Percentiles rank a stretch among this genome's conserved stretches.
phyloP scores from a whole-genome alignment of 1,140 invertebrate species.

The Drosophila pseudoananassae region DNA sequence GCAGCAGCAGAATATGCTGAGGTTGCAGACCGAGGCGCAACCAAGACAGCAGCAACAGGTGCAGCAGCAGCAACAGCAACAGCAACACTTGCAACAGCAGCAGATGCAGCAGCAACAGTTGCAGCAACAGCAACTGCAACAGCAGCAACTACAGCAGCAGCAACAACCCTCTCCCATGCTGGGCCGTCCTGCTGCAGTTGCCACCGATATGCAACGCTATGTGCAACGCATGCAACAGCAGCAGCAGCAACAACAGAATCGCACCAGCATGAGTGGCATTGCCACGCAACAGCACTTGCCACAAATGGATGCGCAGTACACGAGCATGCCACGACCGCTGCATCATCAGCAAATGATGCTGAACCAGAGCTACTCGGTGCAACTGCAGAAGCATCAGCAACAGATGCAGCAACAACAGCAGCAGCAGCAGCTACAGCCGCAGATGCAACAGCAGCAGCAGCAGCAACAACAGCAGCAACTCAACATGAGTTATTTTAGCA shows the following conservation, averaged over 20 bases:
- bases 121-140: conserved; percentile 6
- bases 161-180: conserved; percentile 60
- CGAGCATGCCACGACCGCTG: conserved; percentile 60
- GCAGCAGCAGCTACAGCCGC: conserved; percentile 66
- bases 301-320: conserved; percentile 61
- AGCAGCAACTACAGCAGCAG: conserved; percentile 19
- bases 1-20: conserved; percentile 86
- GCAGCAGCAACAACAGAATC: conserved; percentile 44
- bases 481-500: conserved; percentile 76
- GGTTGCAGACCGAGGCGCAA: conserved; percentile 84
- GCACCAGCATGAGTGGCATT: conserved; percentile 75
- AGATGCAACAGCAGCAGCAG: conserved; percentile 69
- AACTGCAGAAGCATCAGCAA: conserved; percentile 66
- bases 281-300: conserved; percentile 57
- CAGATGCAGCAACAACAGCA: conserved; percentile 76
- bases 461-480: conserved; percentile 83
- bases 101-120: conserved; percentile 15
- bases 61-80: conserved; percentile 33
- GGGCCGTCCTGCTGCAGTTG: conserved; percentile 36
- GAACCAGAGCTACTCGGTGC: conserved; percentile 63
- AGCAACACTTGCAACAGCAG: conserved; percentile 57
- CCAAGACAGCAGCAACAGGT: conserved; percentile 78
- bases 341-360: conserved; percentile 41
- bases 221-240: conserved; percentile 68
- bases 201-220: conserved; percentile 74